phyloP scores from a whole-genome alignment of 1,140 invertebrate species.

The Bombus cullumanus region DNA sequence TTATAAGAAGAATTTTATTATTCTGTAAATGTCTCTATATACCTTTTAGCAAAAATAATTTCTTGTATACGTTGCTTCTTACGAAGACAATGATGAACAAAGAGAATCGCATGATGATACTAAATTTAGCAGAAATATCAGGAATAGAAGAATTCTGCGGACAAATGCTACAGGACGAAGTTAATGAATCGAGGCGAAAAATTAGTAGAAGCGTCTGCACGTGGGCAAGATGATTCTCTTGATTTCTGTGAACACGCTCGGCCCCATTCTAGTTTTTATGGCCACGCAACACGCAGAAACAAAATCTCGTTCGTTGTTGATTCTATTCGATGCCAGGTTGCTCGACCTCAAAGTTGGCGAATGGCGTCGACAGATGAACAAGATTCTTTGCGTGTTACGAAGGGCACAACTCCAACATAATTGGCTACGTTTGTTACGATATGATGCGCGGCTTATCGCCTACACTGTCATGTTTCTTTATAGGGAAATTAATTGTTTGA shows the following conservation, averaged over 20 bases:
- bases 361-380: conserved; percentile 53
- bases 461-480: too few species aligned
- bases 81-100: background rate
- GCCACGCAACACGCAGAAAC: conserved; percentile 14
- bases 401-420: conserved; percentile 44
- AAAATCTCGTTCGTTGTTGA: conserved; percentile 26
- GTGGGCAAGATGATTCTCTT: background rate
- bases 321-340: conserved; percentile 44
- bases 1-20: background rate
- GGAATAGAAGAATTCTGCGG: background rate
- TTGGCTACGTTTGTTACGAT: conserved; percentile 16
- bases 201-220: background rate
- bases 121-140: too few species aligned
- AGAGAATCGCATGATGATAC: background rate
- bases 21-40: background rate
- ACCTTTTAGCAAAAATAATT: background rate
- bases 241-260: background rate
- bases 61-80: background rate
- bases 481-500: too few species aligned
- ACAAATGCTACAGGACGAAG: background rate
- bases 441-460: background rate
- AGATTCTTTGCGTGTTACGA: conserved; percentile 54
- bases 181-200: conserved; percentile 25
- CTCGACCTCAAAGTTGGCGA: conserved; percentile 52
- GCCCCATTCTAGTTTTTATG: background rate